Base-by-base conservation (phyloP, 2,113 vertebrate species). In the Symphodus melops region DNA sequence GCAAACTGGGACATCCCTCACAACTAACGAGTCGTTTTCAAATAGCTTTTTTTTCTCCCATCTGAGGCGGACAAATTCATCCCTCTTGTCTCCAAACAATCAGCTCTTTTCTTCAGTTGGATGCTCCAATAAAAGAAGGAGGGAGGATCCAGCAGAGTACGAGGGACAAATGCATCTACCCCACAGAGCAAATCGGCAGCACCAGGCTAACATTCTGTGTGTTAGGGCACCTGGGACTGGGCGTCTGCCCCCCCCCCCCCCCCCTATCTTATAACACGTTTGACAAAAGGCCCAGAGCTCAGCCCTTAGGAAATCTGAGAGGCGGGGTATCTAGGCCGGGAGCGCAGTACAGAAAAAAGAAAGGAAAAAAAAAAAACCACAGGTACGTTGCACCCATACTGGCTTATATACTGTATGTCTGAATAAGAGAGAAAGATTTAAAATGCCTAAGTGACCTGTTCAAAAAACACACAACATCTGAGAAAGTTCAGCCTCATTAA, bases 251-350 rank as follows among this genome's bases (percentile, higher is more conserved):
- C 84, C 84, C 81, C 42, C 28, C 85, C 88, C 68, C 84, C 84
- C 42, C 19, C 85, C 91, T 93, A 93, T 93, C 92, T 91, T 93
- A 90, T 93, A 82, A 91, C 91, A 91, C 59, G 68, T 76, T 78
- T 89, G 88, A 92, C 91, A 93, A 92, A 91, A 88, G 89, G 89
- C 89, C 86, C 85, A 77, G 56, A 81, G 92, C 87, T 90, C 80
- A 87, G 79, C 89, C 90, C 77, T 76, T 58, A 85, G 91, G 91
- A 92, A 93, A 94, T 88, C 79, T 85, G 92, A 94, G 91, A 91
- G 86, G 80, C 11, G 81, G 86, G 84, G 79, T 91, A 90, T 91
- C 88, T 91, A 91, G 91, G 92, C 86, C 84, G 73, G 73, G 75
- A 82, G 77, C 54, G 75, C 49, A 84, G 68, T 64, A 86, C 46